Conservation (phyloP, 2,888 invertebrate genomes). For the Melipona beecheii region DNA sequence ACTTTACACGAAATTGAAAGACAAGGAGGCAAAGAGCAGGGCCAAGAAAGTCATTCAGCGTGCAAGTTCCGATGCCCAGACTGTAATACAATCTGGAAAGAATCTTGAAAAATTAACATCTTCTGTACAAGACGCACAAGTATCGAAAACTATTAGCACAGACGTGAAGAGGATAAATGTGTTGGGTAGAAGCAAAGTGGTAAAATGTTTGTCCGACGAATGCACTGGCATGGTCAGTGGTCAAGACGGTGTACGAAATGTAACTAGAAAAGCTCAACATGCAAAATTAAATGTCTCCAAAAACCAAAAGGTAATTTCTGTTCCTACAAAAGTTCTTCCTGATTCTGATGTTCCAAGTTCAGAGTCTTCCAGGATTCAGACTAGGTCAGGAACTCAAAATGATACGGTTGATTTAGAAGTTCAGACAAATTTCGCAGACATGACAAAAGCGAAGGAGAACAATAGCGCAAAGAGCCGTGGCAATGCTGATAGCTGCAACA, state of each 20-base stretch:
- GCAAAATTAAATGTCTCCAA: constrained; percentile 60
- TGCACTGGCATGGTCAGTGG: constrained; percentile 22
- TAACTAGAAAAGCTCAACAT: constrained; percentile 56
- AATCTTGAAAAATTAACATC: constrained; percentile 54
- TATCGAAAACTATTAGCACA: constrained; percentile 60
- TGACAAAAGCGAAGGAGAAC: constrained; percentile 50
- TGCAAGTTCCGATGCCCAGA: constrained; percentile 47
- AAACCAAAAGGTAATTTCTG: constrained; percentile 72
- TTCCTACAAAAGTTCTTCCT: constrained; percentile 81
- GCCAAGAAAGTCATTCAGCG: constrained; percentile 61
- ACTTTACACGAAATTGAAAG: constrained; percentile 60
- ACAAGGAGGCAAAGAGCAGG: constrained; percentile 68
- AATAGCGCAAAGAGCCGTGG: constrained; percentile 82
- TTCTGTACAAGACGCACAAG: constrained; percentile 66
- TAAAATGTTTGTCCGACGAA: constrained; percentile 47
- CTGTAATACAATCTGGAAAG: constrained; percentile 54
- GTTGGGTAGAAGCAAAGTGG: constrained; percentile 59
- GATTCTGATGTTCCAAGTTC: constrained; percentile 78
- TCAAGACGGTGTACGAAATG: constrained; percentile 61
- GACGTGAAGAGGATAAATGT: constrained; percentile 55
- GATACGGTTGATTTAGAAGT: constrained; percentile 58
- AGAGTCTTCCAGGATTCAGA: constrained; percentile 83
- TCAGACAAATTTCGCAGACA: constrained; percentile 51
- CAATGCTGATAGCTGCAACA: constrained; percentile 81
- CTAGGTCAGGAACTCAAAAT: constrained; percentile 78